Evolutionary conservation across 2,113 vertebrate genomes (phyloP), one percentile per base, ranked within the genome.

Genomic region (Cepphus grylle): DNA sequence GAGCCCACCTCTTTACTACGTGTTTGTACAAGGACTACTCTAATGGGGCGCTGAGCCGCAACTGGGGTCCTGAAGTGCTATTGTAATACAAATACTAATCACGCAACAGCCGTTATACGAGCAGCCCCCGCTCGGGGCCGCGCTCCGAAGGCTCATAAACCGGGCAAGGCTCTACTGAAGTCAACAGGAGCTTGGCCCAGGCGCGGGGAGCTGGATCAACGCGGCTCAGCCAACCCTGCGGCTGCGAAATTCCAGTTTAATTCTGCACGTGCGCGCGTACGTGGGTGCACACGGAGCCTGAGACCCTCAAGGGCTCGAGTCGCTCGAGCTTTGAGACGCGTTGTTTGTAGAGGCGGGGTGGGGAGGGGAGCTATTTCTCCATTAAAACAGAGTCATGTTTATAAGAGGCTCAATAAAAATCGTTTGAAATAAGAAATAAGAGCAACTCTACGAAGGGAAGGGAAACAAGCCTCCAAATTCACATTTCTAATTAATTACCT

Each of bases 21-120:
- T 89, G 81, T 86, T 92, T 86, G 94, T 19, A 90, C 81, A 92
- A 79, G 94, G 77, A 74, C 89, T 61, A 8, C 61, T 59, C 89
- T 90, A 86, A 95, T 17, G 85, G 92, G 92, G 85, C 77, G 12
- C 92, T 65, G 94, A 92, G 94, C 92, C 11, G 4, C 89, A 29
- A 65, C 7, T 1, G 49, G 85, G 88, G 92, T 74, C 90, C 95
- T 65, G 25, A 76, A 77, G 90, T 71, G 86, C 95, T 18, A 42
- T 90, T 80, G 95, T 76, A 87, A 87, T 71, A 61, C 90, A 66
- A 82, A 67, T 30, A 79, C 66, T 78, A 72, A 91, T 69, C 83
- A 78, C 1, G 76, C 66, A 42, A 67, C 15, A 53, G 87, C 74
- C 26, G 15, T 91, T 94, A 85, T 50, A 78, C 43, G 58, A 91